phyloP scores from a whole-genome alignment of 37 sponge, comb jelly and placozoan species.

The Cliona cf. orientalis region DNA sequence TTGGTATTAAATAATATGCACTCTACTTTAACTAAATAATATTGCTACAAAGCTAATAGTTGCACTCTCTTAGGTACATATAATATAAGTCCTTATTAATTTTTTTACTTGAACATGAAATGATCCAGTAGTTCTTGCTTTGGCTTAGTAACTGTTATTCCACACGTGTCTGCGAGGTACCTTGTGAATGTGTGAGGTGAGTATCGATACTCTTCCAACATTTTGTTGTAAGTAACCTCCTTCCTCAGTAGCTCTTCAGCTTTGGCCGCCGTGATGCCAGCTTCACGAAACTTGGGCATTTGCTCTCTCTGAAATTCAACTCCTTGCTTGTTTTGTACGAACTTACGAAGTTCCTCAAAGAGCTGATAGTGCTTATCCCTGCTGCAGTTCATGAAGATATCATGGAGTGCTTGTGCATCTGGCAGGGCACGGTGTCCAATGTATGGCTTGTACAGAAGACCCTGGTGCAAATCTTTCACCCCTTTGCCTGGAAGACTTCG shows the following conservation, averaged over 20 bases:
- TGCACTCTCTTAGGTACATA: no score
- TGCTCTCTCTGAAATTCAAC: neutral
- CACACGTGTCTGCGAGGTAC: neutral
- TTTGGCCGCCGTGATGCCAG: neutral
- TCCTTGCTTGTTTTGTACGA: neutral
- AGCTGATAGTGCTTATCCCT: neutral
- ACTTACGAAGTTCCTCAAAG: neutral
- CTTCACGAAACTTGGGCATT: neutral
- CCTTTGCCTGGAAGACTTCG: neutral
- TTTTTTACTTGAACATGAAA: no score
- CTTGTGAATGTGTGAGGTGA: neutral
- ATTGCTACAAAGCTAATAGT: no score
- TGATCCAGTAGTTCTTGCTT: constrained; percentile 4
- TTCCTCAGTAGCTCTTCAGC: neutral
- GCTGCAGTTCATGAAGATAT: constrained; percentile 1
- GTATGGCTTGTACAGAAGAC: neutral
- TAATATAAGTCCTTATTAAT: no score
- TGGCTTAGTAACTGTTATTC: constrained; percentile 7
- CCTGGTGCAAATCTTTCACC: neutral
- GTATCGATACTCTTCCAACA: neutral
- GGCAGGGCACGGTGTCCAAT: constrained; percentile 14
- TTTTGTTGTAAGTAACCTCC: neutral
- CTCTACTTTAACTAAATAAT: no score
- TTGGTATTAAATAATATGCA: no score
- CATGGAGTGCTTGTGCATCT: constrained; percentile 27